Percentiles rank a stretch among this genome's conserved stretches.
Conservation (phyloP, 2,113 vertebrate species). For the Tachuris rubrigastra region DNA sequence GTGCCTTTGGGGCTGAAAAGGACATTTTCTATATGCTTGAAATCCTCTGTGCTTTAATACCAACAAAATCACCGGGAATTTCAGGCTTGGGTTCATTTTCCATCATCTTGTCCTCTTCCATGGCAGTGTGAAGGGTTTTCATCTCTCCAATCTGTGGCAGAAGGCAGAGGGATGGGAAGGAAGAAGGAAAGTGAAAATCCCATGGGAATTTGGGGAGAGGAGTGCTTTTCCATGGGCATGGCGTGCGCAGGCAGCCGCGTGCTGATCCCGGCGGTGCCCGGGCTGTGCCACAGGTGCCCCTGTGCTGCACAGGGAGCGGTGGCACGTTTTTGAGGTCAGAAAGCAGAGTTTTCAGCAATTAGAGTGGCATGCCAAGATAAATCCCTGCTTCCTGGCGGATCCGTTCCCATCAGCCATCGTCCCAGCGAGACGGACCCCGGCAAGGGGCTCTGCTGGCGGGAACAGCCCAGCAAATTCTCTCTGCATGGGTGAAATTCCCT, state of each 20-base stretch:
- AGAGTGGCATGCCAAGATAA: not conserved
- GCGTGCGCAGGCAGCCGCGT: fast-evolving
- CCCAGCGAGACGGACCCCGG: not conserved
- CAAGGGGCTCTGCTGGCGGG: slow-evolving; percentile 10
- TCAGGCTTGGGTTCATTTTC: not conserved
- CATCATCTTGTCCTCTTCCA: not conserved
- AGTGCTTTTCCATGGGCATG: fast-evolving
- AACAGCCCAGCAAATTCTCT: slow-evolving; percentile 55
- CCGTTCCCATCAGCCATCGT: slow-evolving; percentile 25
- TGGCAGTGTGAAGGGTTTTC: fast-evolving
- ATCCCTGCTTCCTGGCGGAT: not conserved
- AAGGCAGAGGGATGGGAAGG: not conserved
- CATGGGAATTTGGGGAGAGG: fast-evolving
- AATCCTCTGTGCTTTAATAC: not conserved
- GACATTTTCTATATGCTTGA: not conserved
- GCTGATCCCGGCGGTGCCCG: fast-evolving
- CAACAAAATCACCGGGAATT: not conserved
- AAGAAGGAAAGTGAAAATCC: not conserved
- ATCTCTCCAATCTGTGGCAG: fast-evolving
- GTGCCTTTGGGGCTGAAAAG: not conserved
- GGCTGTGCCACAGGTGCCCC: not conserved
- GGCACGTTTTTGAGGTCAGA: slow-evolving; percentile 14
- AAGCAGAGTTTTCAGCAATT: slow-evolving; percentile 38
- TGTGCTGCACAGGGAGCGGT: not conserved
- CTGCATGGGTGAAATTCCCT: slow-evolving; percentile 72